phyloP scores from a whole-genome alignment of 2,797 vertebrate species.

The Sus cebifrons region DNA sequence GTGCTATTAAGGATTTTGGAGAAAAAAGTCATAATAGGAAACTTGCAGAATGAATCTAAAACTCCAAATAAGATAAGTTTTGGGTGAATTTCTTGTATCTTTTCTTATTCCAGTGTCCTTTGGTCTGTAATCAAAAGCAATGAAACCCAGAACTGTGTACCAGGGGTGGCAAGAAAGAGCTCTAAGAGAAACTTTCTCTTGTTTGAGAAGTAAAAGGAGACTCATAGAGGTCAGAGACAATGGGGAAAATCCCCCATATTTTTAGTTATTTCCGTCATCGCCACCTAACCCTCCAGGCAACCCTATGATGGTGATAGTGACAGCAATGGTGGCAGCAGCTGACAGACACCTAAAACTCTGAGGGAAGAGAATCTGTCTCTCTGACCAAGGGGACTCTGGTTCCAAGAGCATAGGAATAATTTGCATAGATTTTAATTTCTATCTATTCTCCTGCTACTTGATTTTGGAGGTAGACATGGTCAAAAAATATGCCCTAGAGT shows the following conservation, averaged over 20 bases:
- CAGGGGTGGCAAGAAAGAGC: neutral
- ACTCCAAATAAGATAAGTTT: neutral
- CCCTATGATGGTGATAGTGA: neutral
- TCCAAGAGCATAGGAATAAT: neutral
- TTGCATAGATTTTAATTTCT: neutral
- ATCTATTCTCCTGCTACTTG: neutral
- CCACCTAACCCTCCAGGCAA: neutral
- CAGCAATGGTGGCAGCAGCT: neutral
- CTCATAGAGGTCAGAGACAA: neutral
- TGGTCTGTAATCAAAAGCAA: neutral
- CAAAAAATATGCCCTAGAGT: neutral
- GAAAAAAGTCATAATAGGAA: neutral
- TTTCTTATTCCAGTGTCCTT: neutral
- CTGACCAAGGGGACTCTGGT: neutral
- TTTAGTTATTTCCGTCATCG: neutral
- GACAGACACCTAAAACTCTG: neutral
- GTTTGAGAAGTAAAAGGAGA: constrained; percentile 3
- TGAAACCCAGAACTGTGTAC: neutral
- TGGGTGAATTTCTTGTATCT: neutral
- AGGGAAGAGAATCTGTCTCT: neutral
- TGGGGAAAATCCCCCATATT: neutral
- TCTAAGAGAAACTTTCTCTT: neutral
- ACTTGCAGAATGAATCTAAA: neutral
- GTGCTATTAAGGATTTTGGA: neutral
- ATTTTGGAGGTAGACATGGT: neutral